Evolutionary conservation across 2,797 vertebrate genomes (phyloP), one percentile per base, ranked within the genome.

Genomic region (Eupleurogrammus muticus): DNA sequence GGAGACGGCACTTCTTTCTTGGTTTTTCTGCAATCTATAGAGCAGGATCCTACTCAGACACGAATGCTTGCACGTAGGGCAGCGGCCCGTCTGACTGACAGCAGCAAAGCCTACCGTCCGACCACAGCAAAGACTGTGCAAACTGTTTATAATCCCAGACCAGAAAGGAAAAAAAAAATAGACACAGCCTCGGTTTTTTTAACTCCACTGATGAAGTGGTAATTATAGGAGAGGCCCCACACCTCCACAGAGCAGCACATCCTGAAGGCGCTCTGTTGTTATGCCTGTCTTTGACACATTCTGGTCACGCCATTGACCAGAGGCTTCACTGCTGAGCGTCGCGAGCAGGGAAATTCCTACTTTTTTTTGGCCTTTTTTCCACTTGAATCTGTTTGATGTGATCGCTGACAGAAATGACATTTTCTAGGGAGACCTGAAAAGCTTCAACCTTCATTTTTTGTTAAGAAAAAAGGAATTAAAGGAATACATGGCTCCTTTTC

Each of bases 151-250:
- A 76, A 74, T 75, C 75, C 46, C 77, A 69, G 73, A 77, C 63
- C 53, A 40, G 74, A 81, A 56, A 70, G 28, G 28, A 6, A 6
- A 36, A 36, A 36, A 36, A 36, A 36, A 36, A 34, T 40, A 60
- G 65, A 68, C 23, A 62, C 50, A 36, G 56, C 69, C 47, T 70
- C 71, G 69, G 51, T 74, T 80, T 73, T 80, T 23, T 68, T 63
- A 2, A 32, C 69, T 75, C 36, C 57, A 20, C 73, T 80, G 79
- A 92, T 90, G 86, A 92, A 74, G 89, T 91, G 87, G 54, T 92
- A 86, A 93, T 91, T 89, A 87, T 74, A 85, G 79, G 53, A 73
- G 70, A 83, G 62, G 77, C 73, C 75, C 76, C 60, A 61, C 86
- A 87, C 90, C 82, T 87, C 80, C 65, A 20, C 23, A 77, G 63